phyloP scores from a whole-genome alignment of 2,888 invertebrate species.

The Lepidochrysops patricia region DNA sequence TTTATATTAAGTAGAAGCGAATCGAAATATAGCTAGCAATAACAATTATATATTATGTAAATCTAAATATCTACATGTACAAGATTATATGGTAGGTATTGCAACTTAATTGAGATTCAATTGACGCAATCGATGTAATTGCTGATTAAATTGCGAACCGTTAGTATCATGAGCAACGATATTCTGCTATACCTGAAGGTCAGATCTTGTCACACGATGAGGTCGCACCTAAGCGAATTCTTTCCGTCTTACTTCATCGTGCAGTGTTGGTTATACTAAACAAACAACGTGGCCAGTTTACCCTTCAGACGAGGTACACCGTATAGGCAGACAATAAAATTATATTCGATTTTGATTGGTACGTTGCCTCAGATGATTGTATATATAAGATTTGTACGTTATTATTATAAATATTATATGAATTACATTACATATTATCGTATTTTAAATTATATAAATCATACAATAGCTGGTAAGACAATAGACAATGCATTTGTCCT shows the following conservation, averaged over 20 bases:
- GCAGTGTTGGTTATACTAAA: conserved; percentile 12
- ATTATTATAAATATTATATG: too few species aligned
- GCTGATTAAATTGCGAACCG: not conserved
- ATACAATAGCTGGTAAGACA: too few species aligned
- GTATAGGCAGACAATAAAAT: not conserved
- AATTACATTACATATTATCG: too few species aligned
- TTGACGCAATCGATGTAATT: conserved; percentile 1
- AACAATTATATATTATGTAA: too few species aligned
- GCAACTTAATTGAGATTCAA: not conserved
- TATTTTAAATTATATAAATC: too few species aligned
- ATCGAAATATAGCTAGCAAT: too few species aligned
- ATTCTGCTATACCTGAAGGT: conserved; percentile 43
- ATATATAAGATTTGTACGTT: too few species aligned
- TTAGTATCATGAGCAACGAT: conserved; percentile 16
- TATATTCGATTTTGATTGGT: not conserved
- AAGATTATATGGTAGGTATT: not conserved
- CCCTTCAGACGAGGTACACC: not conserved
- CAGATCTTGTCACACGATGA: conserved; percentile 37
- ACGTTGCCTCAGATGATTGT: too few species aligned
- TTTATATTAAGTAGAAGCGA: too few species aligned
- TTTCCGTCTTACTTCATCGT: conserved; percentile 42
- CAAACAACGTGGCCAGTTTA: not conserved
- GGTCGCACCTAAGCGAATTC: conserved; percentile 42
- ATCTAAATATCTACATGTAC: not conserved
- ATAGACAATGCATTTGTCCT: too few species aligned